phyloP scores from a whole-genome alignment of 2,797 vertebrate species.

The Anisognathus igniventris region DNA sequence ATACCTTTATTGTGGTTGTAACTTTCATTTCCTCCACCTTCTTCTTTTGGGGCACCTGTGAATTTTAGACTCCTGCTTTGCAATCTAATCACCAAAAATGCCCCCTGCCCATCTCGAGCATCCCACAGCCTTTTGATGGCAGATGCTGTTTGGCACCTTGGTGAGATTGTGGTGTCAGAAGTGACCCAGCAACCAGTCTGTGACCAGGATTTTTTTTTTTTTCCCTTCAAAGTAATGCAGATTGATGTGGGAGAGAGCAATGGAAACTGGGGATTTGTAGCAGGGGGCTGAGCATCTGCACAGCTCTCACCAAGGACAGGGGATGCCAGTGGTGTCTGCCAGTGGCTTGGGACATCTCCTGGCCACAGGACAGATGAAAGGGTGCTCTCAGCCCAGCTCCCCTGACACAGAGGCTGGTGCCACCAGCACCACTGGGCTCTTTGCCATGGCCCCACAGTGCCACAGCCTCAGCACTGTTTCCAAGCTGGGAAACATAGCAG shows the following conservation, averaged over 20 bases:
- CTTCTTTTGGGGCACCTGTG: neutral
- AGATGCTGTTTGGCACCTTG: neutral
- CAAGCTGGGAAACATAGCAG: neutral
- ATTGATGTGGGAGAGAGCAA: neutral
- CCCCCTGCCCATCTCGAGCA: rapidly evolving
- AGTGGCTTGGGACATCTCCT: neutral
- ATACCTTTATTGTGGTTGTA: slow-evolving; percentile 8
- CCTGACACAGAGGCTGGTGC: rapidly evolving
- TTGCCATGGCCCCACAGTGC: neutral
- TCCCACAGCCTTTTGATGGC: neutral
- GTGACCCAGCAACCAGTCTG: neutral
- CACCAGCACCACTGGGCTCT: neutral
- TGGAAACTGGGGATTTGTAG: neutral
- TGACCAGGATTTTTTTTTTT: neutral
- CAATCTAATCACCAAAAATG: neutral
- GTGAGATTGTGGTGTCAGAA: neutral
- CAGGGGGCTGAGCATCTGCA: neutral
- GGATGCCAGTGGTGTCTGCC: neutral
- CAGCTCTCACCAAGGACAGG: neutral
- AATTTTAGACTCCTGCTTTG: neutral
- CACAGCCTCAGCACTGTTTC: neutral
- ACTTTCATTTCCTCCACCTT: slow-evolving; percentile 5
- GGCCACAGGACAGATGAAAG: rapidly evolving
- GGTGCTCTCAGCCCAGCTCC: neutral
- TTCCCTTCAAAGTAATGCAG: neutral